phyloP scores from a whole-genome alignment of 2,888 invertebrate species.

The Chromoteleia sp. region DNA sequence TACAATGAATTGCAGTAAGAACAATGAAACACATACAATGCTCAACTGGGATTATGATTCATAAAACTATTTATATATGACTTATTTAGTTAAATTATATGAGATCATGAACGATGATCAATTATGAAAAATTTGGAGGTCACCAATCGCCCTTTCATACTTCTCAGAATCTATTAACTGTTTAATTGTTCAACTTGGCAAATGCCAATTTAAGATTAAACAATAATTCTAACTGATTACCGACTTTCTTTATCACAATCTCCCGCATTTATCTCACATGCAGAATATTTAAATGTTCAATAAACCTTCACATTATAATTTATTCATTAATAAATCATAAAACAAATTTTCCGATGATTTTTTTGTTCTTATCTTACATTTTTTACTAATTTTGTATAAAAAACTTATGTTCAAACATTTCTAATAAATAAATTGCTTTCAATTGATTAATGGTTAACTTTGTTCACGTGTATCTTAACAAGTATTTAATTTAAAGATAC shows the following conservation, averaged over 20 bases:
- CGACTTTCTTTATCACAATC: constrained; percentile 14
- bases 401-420: no score
- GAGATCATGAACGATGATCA: neutral
- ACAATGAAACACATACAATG: constrained; percentile 29
- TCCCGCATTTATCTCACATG: constrained; percentile 13
- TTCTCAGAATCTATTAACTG: constrained; percentile 28
- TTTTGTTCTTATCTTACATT: no score
- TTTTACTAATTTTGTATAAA: no score
- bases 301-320: neutral
- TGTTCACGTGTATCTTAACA: neutral
- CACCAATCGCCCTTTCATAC: neutral
- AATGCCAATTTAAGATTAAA: constrained; percentile 7
- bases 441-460: neutral
- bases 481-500: neutral
- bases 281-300: neutral
- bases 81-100: neutral
- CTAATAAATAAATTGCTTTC: neutral
- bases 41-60: constrained; percentile 10
- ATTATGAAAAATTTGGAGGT: constrained; percentile 28
- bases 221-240: constrained; percentile 3
- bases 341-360: no score
- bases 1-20: neutral
- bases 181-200: constrained; percentile 9
- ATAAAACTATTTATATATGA: constrained; percentile 2
- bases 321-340: neutral